Percentiles rank a stretch among this genome's conserved stretches.
phyloP scores from a whole-genome alignment of 1,140 invertebrate genomes.

The Euura lappo region DNA sequence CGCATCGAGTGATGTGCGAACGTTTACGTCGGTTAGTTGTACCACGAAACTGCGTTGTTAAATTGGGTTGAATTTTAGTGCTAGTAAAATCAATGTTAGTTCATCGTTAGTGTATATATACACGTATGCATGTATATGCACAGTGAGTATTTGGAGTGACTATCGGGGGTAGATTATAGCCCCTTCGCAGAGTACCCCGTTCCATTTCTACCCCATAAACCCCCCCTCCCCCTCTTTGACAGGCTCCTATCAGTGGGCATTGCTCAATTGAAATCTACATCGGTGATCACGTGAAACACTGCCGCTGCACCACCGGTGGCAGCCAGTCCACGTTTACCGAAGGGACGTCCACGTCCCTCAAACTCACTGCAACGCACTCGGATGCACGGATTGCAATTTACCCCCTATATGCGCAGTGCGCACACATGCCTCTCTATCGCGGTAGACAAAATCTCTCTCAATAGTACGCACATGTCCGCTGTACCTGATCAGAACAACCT shows the following conservation, averaged over 20 bases:
- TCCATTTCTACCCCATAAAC: slow-evolving; percentile 4
- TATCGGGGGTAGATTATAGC: slow-evolving; percentile 3
- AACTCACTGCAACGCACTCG: slow-evolving; percentile 14
- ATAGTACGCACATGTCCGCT: too few relatives aligned
- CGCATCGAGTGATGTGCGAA: too few relatives aligned
- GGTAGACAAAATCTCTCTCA: too few relatives aligned
- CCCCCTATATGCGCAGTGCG: too few relatives aligned
- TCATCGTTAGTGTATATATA: slow-evolving; percentile 22
- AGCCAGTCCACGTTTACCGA: too few relatives aligned
- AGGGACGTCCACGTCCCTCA: not conserved
- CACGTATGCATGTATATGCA: too few relatives aligned
- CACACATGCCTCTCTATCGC: too few relatives aligned
- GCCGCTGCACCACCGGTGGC: slow-evolving; percentile 1
- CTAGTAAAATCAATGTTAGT: slow-evolving; percentile 47
- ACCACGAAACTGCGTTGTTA: slow-evolving; percentile 22
- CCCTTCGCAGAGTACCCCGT: not conserved
- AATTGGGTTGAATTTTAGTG: slow-evolving; percentile 35
- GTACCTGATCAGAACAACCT: too few relatives aligned
- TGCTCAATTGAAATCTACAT: slow-evolving; percentile 49
- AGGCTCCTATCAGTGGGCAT: slow-evolving; percentile 40
- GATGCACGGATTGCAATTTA: too few relatives aligned
- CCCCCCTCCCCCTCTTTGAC: not conserved
- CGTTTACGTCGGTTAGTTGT: too few relatives aligned
- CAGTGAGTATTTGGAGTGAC: not conserved
- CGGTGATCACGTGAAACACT: slow-evolving; percentile 35